phyloP scores from a whole-genome alignment of 1,140 invertebrate species.

The Danaus plexippus region DNA sequence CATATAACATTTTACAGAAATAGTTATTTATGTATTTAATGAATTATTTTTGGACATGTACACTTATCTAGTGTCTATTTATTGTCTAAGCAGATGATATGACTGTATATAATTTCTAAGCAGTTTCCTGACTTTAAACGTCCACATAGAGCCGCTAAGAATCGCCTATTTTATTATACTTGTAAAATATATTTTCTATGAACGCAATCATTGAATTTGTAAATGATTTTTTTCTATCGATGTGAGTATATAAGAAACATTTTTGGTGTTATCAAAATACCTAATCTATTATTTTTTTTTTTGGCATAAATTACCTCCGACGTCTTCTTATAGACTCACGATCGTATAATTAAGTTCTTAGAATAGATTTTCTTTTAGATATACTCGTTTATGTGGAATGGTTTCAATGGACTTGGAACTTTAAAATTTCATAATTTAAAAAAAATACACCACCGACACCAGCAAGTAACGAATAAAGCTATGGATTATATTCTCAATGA shows the following conservation, averaged over 20 bases:
- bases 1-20: no score
- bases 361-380: slow-evolving; percentile 45
- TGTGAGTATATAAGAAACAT: slow-evolving; percentile 30
- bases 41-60: no score
- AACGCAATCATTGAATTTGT: slow-evolving; percentile 61
- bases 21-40: no score
- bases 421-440: slow-evolving; percentile 35
- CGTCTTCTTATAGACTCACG: slow-evolving; percentile 32
- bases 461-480: no score
- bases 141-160: no score
- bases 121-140: no score
- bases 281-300: not conserved
- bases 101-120: no score
- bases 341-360: slow-evolving; percentile 37
- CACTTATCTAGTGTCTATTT: no score
- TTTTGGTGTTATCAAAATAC: slow-evolving; percentile 4
- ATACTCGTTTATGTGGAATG: slow-evolving; percentile 30
- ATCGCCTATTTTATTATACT: slow-evolving; percentile 23
- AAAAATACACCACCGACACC: not conserved
- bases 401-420: slow-evolving; percentile 26
- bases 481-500: no score
- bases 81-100: no score
- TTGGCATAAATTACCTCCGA: slow-evolving; percentile 4
- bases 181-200: slow-evolving; percentile 50
- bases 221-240: slow-evolving; percentile 47